Evolutionary conservation across 2,888 invertebrate species (phyloP).

Genomic region (Chrysolina oricalcia): DNA sequence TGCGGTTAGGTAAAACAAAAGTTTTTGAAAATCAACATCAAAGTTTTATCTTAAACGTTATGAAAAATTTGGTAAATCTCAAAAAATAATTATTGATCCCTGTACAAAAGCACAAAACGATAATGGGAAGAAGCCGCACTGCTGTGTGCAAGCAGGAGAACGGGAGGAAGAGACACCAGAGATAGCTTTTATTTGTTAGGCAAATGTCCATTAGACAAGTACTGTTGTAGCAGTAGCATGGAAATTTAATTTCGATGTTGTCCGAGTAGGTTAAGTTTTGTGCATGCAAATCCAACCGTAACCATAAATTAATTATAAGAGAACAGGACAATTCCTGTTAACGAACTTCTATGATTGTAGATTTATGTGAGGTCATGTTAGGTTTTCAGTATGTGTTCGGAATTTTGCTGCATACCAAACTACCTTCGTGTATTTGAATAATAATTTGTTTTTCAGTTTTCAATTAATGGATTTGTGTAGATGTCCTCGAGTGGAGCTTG

Average conservation of each 20-base stretch:
- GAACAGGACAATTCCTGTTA: slow-evolving; percentile 70
- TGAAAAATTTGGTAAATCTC: neutral
- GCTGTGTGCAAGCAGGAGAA: slow-evolving; percentile 23
- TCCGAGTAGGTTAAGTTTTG: slow-evolving; percentile 72
- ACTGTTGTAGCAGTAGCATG: slow-evolving; percentile 57
- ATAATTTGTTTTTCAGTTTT: slow-evolving; percentile 15
- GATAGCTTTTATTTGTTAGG: slow-evolving; percentile 69
- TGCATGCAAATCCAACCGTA: slow-evolving; percentile 70
- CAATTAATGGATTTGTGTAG: neutral
- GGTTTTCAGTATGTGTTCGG: neutral
- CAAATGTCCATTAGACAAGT: slow-evolving; percentile 69
- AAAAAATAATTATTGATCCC: neutral
- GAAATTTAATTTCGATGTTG: slow-evolving; percentile 72
- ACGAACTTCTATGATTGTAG: slow-evolving; percentile 71
- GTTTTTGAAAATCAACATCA: too few species aligned
- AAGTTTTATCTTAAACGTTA: too few species aligned
- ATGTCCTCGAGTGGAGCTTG: too few species aligned
- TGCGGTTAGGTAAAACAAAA: too few species aligned
- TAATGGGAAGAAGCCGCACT: slow-evolving; percentile 8
- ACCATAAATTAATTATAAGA: slow-evolving; percentile 71
- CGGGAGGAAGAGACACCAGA: slow-evolving; percentile 31
- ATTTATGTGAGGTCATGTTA: slow-evolving; percentile 65
- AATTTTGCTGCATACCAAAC: neutral
- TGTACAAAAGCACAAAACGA: neutral
- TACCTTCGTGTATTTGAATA: neutral